Base-by-base conservation (phyloP, 2,797 vertebrate genomes). In the Sebastes baramenuke region DNA sequence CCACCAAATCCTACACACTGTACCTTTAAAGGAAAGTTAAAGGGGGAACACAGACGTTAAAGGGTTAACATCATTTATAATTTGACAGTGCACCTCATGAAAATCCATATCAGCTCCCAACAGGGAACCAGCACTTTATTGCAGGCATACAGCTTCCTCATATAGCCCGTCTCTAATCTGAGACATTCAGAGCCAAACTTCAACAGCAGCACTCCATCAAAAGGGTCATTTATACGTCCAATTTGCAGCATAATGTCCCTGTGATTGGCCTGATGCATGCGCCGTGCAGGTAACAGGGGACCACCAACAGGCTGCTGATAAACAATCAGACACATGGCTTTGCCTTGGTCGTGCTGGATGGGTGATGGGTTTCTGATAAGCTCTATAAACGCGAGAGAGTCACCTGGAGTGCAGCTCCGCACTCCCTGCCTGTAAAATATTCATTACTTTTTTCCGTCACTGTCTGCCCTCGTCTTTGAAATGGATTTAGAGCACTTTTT, bases 341-440 rank as follows among this genome's bases (percentile, higher is more conserved):
- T 80, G 77, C 88, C 80, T 32, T 20, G 77, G 86, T 74, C 4
- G 24, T 67, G 79, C 87, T 84, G 30, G 8, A 86, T 79, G 74
- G 86, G 79, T 79, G 89, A 94, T 93, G 87, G 84, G 77, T 85
- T 91, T 90, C 89, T 92, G 93, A 94, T 95, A 92, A 95, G 88
- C 90, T 91, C 83, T 80, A 88, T 89, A 93, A 92, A 92, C 83
- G 85, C 55, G 24, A 58, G 36, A 71, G 78, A 84, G 87, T 90
- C 91, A 93, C 92, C 90, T 82, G 80, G 79, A 90, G 92, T 79
- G 89, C 81, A 84, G 90, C 85, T 81, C 74, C 42, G 73, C 76
- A 71, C 89, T 84, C 86, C 72, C 80, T 46, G 87, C 84, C 91
- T 90, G 88, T 94, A 93, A 95, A 95, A 95, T 94, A 95, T 96